Evolutionary conservation across 1,140 invertebrate genomes (phyloP), one percentile per base, ranked within the genome.

Genomic region (Drosophila suzukii): DNA sequence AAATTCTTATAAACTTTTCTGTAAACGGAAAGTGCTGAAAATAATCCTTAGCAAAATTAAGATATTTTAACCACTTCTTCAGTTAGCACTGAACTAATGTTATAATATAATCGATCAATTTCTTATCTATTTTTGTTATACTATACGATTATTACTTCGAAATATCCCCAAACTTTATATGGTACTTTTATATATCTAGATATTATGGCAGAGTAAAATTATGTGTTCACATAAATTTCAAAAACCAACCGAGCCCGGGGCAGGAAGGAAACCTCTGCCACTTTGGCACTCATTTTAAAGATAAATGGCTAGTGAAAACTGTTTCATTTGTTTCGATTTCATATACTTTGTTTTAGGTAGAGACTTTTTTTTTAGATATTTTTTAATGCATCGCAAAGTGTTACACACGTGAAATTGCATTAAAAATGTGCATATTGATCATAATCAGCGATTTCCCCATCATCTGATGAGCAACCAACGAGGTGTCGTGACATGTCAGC

Each of bases 401-500:
- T 49, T 43, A 72, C 54, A 58, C 46, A 43, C 51, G 55, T 76
- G 59, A 76, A 76, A 76, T 59, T 54, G 49, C 72, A 75, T 65
- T 66, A 65, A 66, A 75, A 63, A 75, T 75, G 60, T 53, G 59
- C 60, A 75, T 46, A 49, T 39, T 32, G 27, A 32, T 27, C 4
- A 27, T 8, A 34, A n/a, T 34, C 53, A 3, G 8, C 12, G 15
- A 1, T 34, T 11, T 17, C 32, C 32, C 11, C 65, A 47, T 36
- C 62, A 50, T 20, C 51, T 34, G 51, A 63, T 44, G 58, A 56
- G 32, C 30, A 13, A 24, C 24, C 38, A 30, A 34, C 65, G 38
- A 66, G 41, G 34, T 75, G 74, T 75, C 54, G 47, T 75, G 73
- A 67, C 72, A 53, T 75, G 73, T 76, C 73, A 24, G 32, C 44